Evolutionary conservation across 2,113 vertebrate species (phyloP), one percentile per base, ranked within the genome.

Genomic region (Equus quagga): DNA sequence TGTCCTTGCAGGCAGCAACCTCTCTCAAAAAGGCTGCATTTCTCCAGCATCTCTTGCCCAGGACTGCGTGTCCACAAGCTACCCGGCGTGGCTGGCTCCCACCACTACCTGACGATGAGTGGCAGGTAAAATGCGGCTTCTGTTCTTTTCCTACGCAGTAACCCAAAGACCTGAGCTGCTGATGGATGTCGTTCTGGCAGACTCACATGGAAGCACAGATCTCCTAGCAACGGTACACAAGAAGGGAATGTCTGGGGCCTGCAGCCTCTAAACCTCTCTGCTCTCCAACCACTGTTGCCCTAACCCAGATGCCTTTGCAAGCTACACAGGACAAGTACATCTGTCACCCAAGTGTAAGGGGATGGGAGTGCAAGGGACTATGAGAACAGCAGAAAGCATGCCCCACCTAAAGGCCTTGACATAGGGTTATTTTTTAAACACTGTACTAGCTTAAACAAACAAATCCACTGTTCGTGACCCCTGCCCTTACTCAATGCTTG

Each of bases 81-180:
- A 72, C 60, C 36, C 46, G 56, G 28, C 36, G 21, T 26, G 28
- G 24, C 64, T 75, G 64, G 49, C n/a, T 80, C 60, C 69, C 26
- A 24, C 44, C 54, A 1, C 14, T 49, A 33, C 75, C 58, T 79
- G n/a, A 84, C 26, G 49, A 8, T 82, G 44, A 64, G 14, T 69
- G 78, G 36, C 72, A 89, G 23, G 49, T 67, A 75, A 96, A 95
- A 92, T 80, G 49, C 8, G 46, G 41, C 80, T 82, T 72, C 73
- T 92, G 41, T 90, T 69, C n/a, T 78, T 95, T 76, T 83, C 46
- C 33, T 85, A 23, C 54, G 13, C 49, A 70, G 41, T 24, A 64
- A 49, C 60, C 31, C 11, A 33, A 8, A 58, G 44, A 36, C 13
- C 51, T n/a, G 69, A 70, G 19, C 65, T 80, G 51, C 9, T 62